phyloP scores from a whole-genome alignment of 2,888 invertebrate species.

The Clistopyga incitator region DNA sequence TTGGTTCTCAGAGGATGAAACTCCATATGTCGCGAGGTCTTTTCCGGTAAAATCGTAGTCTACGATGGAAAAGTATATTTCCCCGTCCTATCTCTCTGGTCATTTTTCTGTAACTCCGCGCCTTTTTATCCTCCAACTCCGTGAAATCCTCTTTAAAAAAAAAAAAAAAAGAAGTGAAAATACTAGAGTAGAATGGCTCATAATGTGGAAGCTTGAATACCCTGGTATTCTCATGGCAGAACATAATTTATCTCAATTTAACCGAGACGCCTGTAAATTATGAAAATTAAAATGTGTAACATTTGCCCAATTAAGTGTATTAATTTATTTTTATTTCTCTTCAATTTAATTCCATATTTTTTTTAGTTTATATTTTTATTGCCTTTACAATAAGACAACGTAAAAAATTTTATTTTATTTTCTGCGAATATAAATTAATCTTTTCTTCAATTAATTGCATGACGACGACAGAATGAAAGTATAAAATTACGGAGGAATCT shows the following conservation, averaged over 20 bases:
- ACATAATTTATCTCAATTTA: neutral
- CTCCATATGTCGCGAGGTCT: conserved; percentile 52
- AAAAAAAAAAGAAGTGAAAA: conserved; percentile 4
- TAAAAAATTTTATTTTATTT: too few relatives aligned
- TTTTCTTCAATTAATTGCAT: neutral
- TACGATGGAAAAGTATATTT: conserved; percentile 67
- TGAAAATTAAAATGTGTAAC: neutral
- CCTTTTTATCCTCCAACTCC: neutral
- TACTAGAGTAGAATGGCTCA: neutral
- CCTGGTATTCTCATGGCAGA: neutral
- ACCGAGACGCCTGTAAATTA: neutral
- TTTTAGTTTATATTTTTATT: too few relatives aligned
- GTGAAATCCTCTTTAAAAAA: neutral
- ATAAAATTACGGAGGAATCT: neutral
- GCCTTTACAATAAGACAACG: too few relatives aligned
- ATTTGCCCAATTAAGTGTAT: neutral
- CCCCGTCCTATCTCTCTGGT: neutral
- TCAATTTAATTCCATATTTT: too few relatives aligned
- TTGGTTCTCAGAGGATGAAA: conserved; percentile 6
- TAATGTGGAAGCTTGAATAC: neutral
- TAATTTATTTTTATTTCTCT: too few relatives aligned
- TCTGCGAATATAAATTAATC: too few relatives aligned
- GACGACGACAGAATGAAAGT: neutral
- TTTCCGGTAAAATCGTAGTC: conserved; percentile 57
- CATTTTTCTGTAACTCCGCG: conserved; percentile 3